Percentiles rank a stretch among this genome's conserved stretches.
phyloP scores from a whole-genome alignment of 1,140 invertebrate species.

The Orius insidiosus region DNA sequence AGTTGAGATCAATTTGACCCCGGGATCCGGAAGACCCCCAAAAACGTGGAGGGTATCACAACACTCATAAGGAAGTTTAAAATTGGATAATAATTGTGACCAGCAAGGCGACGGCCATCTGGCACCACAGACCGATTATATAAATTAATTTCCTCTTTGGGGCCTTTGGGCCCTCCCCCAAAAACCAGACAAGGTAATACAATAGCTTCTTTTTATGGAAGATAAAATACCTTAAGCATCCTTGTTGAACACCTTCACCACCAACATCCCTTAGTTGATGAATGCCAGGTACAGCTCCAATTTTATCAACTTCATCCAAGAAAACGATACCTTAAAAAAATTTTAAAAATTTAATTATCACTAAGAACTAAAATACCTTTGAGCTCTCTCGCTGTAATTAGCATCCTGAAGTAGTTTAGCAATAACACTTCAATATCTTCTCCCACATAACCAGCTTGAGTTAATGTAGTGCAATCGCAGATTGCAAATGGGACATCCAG shows the following conservation, averaged over 20 bases:
- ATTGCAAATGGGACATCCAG: slow-evolving; percentile 97
- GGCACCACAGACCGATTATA: too few relatives aligned
- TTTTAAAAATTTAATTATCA: not conserved
- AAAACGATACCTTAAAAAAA: slow-evolving; percentile 77
- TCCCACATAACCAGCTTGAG: slow-evolving; percentile 99
- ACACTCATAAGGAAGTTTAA: too few relatives aligned
- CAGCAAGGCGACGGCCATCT: too few relatives aligned
- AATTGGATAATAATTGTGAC: too few relatives aligned
- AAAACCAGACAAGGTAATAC: too few relatives aligned
- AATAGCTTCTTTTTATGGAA: too few relatives aligned
- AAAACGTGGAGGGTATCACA: too few relatives aligned
- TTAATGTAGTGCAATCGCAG: slow-evolving; percentile 97
- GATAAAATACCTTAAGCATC: slow-evolving; percentile 78
- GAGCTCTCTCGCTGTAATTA: slow-evolving; percentile 87
- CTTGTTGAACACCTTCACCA: slow-evolving; percentile 96
- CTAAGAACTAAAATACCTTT: slow-evolving; percentile 38
- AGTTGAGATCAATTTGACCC: too few relatives aligned
- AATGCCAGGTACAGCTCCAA: slow-evolving; percentile 91
- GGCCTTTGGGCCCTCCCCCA: too few relatives aligned
- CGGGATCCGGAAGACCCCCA: too few relatives aligned
- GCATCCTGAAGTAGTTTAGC: slow-evolving; percentile 96
- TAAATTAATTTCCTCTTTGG: too few relatives aligned
- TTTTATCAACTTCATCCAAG: slow-evolving; percentile 98
- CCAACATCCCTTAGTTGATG: slow-evolving; percentile 94
- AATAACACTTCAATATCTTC: slow-evolving; percentile 99